phyloP scores from a whole-genome alignment of 2,797 vertebrate genomes.

The Ctenopoma multispine region DNA sequence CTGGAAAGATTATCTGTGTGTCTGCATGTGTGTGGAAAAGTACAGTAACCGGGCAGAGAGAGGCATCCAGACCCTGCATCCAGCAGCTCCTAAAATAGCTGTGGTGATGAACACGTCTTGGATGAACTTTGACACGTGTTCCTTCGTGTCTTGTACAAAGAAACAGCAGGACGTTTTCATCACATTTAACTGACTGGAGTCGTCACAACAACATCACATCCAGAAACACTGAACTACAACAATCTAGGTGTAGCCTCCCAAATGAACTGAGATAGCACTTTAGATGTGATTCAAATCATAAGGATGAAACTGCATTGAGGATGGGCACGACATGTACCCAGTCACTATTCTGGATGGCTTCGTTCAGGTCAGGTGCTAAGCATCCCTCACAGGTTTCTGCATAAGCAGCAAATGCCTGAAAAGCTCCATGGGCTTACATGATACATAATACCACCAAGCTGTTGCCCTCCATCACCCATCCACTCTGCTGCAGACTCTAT shows the following conservation, averaged over 20 bases:
- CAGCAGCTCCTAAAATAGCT: constrained; percentile 68
- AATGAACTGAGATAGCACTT: background rate
- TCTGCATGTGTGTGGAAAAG: background rate
- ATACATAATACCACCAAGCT: constrained; percentile 70
- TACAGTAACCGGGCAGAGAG: constrained; percentile 53
- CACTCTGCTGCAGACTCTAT: background rate
- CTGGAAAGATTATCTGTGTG: background rate
- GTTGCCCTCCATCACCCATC: constrained; percentile 16
- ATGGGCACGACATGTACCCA: background rate
- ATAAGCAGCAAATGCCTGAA: constrained; percentile 74
- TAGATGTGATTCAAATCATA: constrained; percentile 27
- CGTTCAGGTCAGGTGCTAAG: constrained; percentile 46
- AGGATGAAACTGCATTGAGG: constrained; percentile 31
- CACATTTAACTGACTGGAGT: constrained; percentile 13
- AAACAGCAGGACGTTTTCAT: constrained; percentile 45
- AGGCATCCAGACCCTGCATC: constrained; percentile 28
- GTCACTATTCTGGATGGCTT: constrained; percentile 23
- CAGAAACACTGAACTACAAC: background rate
- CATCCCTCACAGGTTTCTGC: constrained; percentile 68
- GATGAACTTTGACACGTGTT: constrained; percentile 43
- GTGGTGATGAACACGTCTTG: constrained; percentile 46
- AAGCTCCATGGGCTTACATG: constrained; percentile 70
- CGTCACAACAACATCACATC: constrained; percentile 5
- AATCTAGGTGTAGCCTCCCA: constrained; percentile 1
- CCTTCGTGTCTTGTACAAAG: constrained; percentile 30